Base-by-base conservation (phyloP, 2,113 vertebrate genomes). In the Megaleporinus macrocephalus region DNA sequence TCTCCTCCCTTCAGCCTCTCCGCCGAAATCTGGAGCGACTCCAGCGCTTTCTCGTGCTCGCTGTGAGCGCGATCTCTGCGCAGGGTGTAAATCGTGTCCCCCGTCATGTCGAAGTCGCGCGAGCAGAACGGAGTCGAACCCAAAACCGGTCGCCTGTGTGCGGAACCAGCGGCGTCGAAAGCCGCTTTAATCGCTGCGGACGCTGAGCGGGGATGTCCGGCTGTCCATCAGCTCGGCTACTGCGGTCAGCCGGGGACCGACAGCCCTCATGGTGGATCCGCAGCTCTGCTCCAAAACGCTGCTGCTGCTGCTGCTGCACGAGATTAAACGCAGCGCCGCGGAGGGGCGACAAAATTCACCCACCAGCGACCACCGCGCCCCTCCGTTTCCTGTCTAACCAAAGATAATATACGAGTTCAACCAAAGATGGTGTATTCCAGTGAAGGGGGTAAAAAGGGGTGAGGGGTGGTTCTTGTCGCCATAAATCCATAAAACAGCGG, bases 11-110 rank as follows among this genome's bases (percentile, higher is more conserved):
- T 90, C 87, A 61, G 66, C 47, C 36, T 85, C 89, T 95, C 94
- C 22, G 95, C 90, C 71, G 95, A 93, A 55, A 96, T 95, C 33
- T 97, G 96, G 77, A 95, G 94, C 14, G 94, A 90, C 9, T 44
- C 41, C 41, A 44, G 41, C 10, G 41, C 10, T 13, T 63, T 96
- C 20, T 22, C 95, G 73, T 96, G 95, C 83, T 96, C 97, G 91
- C 94, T 95, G 27, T 93, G 89, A 87, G 96, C 96, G 85, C 95
- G 95, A 86, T 97, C 96, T 90, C 95, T 95, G 86, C 96, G 93
- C 92, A 95, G 86, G 61, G 95, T 93, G 93, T 95, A 96, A 85
- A 97, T 94, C 93, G 96, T 97, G 89, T 97, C 96, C 53, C 96
- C 96, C 81, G 96, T 98, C 96, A 97, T 97, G 78, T 66, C 57